Evolutionary conservation across 2,888 invertebrate genomes (phyloP), one percentile per base, ranked within the genome.

Genomic region (Trichogramma dendrolimi): DNA sequence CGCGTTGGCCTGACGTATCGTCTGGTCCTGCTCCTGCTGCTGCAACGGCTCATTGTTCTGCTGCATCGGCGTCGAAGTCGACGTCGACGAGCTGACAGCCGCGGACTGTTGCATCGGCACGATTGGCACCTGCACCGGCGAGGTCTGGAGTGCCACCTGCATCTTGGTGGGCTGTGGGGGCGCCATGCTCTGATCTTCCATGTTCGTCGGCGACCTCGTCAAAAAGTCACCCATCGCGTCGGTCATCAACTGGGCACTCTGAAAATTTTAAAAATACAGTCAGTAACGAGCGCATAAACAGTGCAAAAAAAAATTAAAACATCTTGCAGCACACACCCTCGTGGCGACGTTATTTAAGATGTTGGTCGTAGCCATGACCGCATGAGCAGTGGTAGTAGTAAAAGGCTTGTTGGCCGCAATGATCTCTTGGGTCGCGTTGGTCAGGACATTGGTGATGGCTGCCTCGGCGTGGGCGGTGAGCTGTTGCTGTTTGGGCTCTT

Each of bases 41-140:
- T 41, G 67, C 71, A 27, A 82, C 81, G 56, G 82, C 81, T 72
- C 83, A 82, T 63, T 81, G 80, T 65, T 84, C 83, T 27, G 83
- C 82, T 67, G 83, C 82, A 70, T 83, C 82, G 77, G 83, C 81
- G 67, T 81, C 61, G 27, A 27, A 73, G 75, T 53, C 75, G 71
- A 63, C 68, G 4, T 61, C 57, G 3, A 62, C 62, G 6, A 57
- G n/a, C 8, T 58, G 42, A 72, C 68, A 39, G 4, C 14, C 80
- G 79, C 7, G 43, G 71, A 67, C n/a, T 71, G 63, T 53, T 69
- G 68, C 62, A 70, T 67, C 58, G 56, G 69, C 43, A 73, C 71
- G 2, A 46, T 57, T 1, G 72, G 67, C 53, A 71, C 60, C 4
- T 72, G 60, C 6, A 69, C 68, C 4, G 75, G 66, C 27, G 78